Evolutionary conservation across 1,140 invertebrate species (phyloP).

Genomic region (Ceratina australensis): DNA sequence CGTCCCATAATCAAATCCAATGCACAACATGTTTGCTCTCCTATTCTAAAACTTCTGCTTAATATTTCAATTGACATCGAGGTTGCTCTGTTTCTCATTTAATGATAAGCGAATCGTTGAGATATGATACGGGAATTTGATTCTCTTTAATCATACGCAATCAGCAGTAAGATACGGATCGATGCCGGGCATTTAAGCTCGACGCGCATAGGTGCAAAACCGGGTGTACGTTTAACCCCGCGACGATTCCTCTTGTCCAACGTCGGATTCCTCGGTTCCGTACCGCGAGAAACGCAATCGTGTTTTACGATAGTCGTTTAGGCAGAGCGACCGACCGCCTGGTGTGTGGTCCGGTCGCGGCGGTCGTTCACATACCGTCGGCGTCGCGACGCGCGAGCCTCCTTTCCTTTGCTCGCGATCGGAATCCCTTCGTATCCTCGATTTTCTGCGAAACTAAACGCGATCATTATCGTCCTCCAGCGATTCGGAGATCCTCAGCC

Average conservation of each 20-base stretch:
- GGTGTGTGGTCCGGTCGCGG: slow-evolving; percentile 65
- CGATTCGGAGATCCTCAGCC: no score
- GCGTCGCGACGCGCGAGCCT: slow-evolving; percentile 56
- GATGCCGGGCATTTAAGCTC: background rate
- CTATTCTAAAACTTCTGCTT: no score
- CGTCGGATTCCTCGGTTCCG: slow-evolving; percentile 47
- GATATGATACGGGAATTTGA: no score
- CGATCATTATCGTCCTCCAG: background rate
- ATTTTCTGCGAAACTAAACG: background rate
- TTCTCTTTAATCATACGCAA: no score
- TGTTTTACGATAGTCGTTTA: slow-evolving; percentile 75
- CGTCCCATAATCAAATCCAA: no score
- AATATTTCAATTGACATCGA: no score
- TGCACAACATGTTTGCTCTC: no score
- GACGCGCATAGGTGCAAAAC: background rate
- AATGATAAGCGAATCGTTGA: no score
- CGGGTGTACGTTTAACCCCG: slow-evolving; percentile 32
- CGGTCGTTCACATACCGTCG: slow-evolving; percentile 66
- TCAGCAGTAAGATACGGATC: no score
- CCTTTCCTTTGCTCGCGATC: slow-evolving; percentile 11
- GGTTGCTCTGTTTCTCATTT: no score
- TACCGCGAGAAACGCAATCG: slow-evolving; percentile 66
- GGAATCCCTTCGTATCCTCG: background rate
- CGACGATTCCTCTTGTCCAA: slow-evolving; percentile 52
- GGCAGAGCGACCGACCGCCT: slow-evolving; percentile 44